Evolutionary conservation across 1,140 invertebrate species (phyloP).

Genomic region (Hypothenemus hampei): DNA sequence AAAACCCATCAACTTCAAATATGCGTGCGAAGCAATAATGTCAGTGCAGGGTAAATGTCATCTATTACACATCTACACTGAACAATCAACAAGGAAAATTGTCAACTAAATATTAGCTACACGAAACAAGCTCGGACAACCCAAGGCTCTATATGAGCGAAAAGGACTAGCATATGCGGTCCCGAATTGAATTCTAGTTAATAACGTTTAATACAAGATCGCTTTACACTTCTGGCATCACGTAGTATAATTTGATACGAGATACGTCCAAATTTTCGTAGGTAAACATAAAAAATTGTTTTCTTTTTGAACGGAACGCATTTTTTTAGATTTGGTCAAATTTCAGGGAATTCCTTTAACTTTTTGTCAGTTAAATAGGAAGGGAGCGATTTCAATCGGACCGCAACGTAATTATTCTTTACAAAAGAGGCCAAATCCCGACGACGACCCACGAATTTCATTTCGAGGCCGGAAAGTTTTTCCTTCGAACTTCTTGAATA

Average conservation of each 20-base stretch:
- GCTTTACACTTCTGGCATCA: too few species aligned
- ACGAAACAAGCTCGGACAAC: constrained; percentile 3
- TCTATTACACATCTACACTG: too few species aligned
- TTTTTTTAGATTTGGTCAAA: not conserved
- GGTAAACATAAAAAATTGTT: too few species aligned
- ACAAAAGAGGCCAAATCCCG: constrained; percentile 8
- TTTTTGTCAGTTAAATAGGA: not conserved
- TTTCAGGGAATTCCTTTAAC: not conserved
- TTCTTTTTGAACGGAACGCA: too few species aligned
- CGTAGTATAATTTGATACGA: too few species aligned
- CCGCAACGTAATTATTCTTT: constrained; percentile 4
- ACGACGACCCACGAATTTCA: constrained; percentile 10
- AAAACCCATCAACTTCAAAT: too few species aligned
- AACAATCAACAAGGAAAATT: not conserved
- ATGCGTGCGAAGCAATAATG: too few species aligned
- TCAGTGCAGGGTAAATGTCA: not conserved
- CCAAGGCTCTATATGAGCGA: not conserved
- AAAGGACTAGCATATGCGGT: not conserved
- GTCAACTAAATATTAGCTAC: not conserved
- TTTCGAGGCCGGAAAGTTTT: constrained; percentile 3
- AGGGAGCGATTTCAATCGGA: constrained; percentile 4
- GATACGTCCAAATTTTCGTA: too few species aligned
- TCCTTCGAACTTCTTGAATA: not conserved
- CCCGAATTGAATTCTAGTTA: not conserved
- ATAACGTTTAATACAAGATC: constrained; percentile 7